phyloP scores from a whole-genome alignment of 2,888 invertebrate genomes.

The Syritta pipiens region DNA sequence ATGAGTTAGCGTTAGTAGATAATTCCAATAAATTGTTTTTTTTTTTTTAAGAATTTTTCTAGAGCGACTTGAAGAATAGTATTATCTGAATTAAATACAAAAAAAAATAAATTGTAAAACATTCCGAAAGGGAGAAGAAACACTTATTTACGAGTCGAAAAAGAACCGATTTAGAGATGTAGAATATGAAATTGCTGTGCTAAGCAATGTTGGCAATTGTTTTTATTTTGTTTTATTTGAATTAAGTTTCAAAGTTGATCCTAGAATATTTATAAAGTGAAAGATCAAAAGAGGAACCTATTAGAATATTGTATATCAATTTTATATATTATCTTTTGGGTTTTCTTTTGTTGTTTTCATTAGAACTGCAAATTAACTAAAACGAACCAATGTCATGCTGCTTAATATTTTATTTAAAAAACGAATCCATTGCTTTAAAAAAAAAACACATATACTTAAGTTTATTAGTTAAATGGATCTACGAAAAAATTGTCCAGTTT shows the following conservation, averaged over 20 bases:
- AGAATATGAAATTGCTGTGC: constrained; percentile 8
- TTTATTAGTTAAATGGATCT: constrained; percentile 40
- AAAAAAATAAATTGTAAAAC: constrained; percentile 25
- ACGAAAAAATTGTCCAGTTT: constrained; percentile 38
- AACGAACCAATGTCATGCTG: constrained; percentile 31
- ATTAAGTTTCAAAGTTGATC: constrained; percentile 32
- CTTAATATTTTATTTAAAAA: constrained; percentile 29
- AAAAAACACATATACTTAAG: no score
- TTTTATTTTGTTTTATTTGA: constrained; percentile 36
- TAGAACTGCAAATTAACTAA: constrained; percentile 26
- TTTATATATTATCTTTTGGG: constrained; percentile 13
- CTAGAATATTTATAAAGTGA: constrained; percentile 18
- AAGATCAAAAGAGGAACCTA: constrained; percentile 36
- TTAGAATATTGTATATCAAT: constrained; percentile 36
- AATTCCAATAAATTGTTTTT: neutral
- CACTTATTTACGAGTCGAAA: constrained; percentile 16
- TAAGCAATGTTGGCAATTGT: constrained; percentile 17
- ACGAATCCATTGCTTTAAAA: constrained; percentile 6
- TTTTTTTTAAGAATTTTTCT: neutral
- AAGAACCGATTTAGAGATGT: constrained; percentile 18
- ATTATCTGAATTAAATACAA: constrained; percentile 12
- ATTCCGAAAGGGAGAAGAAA: constrained; percentile 28
- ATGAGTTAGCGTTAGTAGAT: constrained; percentile 13
- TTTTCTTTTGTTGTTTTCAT: constrained; percentile 20
- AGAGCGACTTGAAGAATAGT: constrained; percentile 22